Percentiles rank a stretch among this genome's conserved stretches.
Conservation (phyloP, 2,797 vertebrate genomes). For the Todus mexicanus region DNA sequence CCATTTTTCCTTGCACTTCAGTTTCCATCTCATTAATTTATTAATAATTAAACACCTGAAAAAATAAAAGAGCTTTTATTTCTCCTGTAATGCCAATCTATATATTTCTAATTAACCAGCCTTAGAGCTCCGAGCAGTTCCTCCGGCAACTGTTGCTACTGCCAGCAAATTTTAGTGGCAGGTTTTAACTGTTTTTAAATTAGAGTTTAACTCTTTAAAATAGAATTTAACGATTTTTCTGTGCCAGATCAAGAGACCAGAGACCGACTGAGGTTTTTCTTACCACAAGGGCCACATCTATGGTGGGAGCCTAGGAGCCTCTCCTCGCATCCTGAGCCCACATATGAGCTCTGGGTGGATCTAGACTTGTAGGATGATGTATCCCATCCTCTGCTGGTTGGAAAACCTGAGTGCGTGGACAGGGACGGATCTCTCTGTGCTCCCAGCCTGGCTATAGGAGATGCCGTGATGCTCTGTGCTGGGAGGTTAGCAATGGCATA, state of each 20-base stretch:
- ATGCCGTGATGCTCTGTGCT: not conserved
- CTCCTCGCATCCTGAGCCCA: not conserved
- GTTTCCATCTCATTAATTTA: constrained; percentile 59
- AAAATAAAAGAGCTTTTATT: constrained; percentile 42
- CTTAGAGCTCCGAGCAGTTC: not conserved
- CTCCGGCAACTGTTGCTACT: not conserved
- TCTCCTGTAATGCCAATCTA: not conserved
- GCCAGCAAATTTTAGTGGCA: not conserved
- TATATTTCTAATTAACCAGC: constrained; percentile 54
- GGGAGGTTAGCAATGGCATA: not conserved
- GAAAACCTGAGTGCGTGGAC: not conserved
- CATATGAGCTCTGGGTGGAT: not conserved
- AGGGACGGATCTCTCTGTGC: not conserved
- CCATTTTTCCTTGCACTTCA: not conserved
- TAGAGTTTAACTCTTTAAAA: not conserved
- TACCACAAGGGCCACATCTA: not conserved
- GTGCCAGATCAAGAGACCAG: not conserved
- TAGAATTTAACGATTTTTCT: not conserved
- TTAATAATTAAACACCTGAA: constrained; percentile 66
- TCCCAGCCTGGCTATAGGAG: not conserved
- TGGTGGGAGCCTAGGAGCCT: not conserved
- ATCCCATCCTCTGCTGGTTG: not conserved
- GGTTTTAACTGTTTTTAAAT: not conserved
- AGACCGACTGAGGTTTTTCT: not conserved
- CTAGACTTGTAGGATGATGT: not conserved